Percentiles rank a stretch among this genome's conserved stretches.
Evolutionary conservation across 2,888 invertebrate species (phyloP).

Genomic region (Agapostemon virescens): DNA sequence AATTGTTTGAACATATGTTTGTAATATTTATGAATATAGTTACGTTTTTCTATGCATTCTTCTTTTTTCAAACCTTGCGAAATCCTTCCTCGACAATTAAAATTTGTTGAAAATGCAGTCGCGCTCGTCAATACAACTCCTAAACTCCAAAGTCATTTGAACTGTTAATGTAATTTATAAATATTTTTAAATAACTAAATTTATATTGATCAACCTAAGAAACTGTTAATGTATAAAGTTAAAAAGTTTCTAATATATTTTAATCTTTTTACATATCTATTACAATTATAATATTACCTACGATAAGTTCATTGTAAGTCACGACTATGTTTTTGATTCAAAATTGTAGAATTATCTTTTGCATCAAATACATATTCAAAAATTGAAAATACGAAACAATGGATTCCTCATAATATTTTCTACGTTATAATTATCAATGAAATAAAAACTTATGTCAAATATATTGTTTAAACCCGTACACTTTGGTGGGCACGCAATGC

Average conservation of each 20-base stretch:
- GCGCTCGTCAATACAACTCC: background rate
- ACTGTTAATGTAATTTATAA: background rate
- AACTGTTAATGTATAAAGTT: background rate
- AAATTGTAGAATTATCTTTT: background rate
- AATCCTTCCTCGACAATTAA: background rate
- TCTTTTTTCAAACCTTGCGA: too few species aligned
- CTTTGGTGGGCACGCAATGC: slow-evolving; percentile 38
- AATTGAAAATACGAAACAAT: background rate
- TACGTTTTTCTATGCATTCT: background rate
- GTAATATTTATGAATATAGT: background rate
- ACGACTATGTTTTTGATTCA: background rate
- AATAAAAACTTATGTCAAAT: background rate
- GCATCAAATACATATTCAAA: background rate
- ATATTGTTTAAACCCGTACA: slow-evolving; percentile 7
- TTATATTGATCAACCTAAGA: background rate
- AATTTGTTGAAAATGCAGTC: background rate
- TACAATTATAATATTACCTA: background rate
- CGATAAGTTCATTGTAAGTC: background rate
- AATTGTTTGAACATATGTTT: background rate
- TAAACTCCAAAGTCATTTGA: background rate
- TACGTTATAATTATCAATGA: background rate
- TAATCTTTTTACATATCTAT: background rate
- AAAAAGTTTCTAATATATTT: background rate
- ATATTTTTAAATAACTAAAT: background rate
- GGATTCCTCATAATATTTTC: background rate